These are phyloP conservation scores for Rallus crepitans DNA, from an alignment of 2,797 vertebrate genomes.

Conservation along the genomic window DNA sequence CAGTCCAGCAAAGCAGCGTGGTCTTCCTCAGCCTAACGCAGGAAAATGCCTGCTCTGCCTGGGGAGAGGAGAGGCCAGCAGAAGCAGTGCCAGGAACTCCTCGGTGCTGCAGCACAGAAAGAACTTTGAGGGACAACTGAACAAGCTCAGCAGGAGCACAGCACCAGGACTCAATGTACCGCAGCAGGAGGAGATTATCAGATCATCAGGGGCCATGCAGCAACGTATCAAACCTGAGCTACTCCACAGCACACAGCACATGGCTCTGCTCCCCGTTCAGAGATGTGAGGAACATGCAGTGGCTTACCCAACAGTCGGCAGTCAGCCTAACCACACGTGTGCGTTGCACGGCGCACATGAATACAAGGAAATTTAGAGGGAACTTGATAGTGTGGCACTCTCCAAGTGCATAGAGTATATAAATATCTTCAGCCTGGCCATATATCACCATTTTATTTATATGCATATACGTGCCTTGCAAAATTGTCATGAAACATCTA, in stretches of 20 bases:
- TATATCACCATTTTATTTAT: neutral
- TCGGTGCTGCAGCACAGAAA: neutral
- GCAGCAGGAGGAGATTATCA: neutral
- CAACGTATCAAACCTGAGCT: neutral
- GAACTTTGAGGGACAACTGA: neutral
- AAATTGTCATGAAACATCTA: constrained; percentile 37
- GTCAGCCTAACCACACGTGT: neutral
- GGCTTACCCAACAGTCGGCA: neutral
- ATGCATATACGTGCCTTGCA: neutral
- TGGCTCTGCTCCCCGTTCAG: neutral
- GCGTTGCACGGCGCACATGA: neutral
- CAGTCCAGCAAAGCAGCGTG: neutral
- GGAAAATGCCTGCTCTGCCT: neutral
- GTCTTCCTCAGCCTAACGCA: neutral
- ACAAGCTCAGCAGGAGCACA: neutral
- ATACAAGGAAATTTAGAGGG: neutral
- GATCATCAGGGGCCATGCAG: neutral
- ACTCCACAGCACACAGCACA: neutral
- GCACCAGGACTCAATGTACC: fast-evolving
- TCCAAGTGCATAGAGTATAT: neutral
- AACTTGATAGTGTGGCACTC: neutral
- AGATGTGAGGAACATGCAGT: neutral
- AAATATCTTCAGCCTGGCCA: neutral
- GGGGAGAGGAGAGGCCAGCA: neutral
- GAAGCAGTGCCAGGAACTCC: fast-evolving